Conservation (phyloP, 2,113 vertebrate genomes). For the Nibea albiflora region DNA sequence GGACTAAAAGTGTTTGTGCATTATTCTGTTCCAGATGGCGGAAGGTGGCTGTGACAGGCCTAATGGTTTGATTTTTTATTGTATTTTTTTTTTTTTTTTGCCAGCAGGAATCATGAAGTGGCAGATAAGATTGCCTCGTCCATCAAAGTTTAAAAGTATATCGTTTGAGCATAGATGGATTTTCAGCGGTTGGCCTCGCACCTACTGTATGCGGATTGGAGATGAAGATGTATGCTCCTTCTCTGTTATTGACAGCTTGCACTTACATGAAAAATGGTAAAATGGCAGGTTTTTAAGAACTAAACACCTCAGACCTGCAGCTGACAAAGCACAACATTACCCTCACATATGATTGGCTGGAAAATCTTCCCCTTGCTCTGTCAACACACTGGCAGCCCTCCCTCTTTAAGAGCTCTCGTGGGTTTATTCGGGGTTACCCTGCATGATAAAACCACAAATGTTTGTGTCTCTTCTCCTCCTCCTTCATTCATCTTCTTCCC, state of each 20-base stretch:
- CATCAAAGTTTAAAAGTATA: conserved; percentile 74
- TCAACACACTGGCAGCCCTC: conserved; percentile 56
- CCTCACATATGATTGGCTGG: conserved; percentile 56
- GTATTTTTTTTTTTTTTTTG: conserved; percentile 16
- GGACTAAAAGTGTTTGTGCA: conserved; percentile 79
- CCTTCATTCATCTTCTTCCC: conserved; percentile 63
- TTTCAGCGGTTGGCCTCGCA: conserved; percentile 58
- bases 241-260: conserved; percentile 49
- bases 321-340: conserved; percentile 42
- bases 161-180: conserved; percentile 67
- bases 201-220: conserved; percentile 22
- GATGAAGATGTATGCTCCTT: conserved; percentile 63
- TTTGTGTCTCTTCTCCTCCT: conserved; percentile 55
- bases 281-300: conserved; percentile 54
- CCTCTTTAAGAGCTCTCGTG: conserved; percentile 57
- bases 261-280: conserved; percentile 43
- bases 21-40: conserved; percentile 70
- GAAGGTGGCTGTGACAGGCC: conserved; percentile 71
- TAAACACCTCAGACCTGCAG: conserved; percentile 35
- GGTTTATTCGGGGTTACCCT: conserved; percentile 59
- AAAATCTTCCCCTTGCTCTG: conserved; percentile 51
- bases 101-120: conserved; percentile 74
- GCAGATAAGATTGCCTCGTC: conserved; percentile 76
- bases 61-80: conserved; percentile 77
- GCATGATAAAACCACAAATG: conserved; percentile 55